Base-by-base conservation (phyloP, 1,140 invertebrate genomes). In the Nebria ingens region DNA sequence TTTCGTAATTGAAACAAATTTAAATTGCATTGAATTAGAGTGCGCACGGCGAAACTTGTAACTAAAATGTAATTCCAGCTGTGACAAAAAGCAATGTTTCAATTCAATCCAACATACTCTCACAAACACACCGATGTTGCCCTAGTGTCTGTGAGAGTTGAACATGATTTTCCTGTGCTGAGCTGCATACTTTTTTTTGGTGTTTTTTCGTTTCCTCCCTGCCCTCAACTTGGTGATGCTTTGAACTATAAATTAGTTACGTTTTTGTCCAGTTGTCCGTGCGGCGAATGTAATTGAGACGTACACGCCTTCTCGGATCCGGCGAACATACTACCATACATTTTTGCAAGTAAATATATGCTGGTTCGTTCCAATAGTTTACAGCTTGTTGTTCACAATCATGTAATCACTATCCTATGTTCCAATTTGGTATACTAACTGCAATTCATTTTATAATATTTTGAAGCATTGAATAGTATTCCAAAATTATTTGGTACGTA, bases 271-370 rank as follows among this genome's bases (percentile, higher is more conserved):
- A 17, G 9, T 45, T 45, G 40, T 45, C 40, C 40, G 40, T 17
- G 15, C 40, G n/a, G n/a, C 17, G 40, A 45, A 45, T 45, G 40
- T 45, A 45, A 45, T 45, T 45, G 40, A 45, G 40, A 45, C 9
- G 40, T 45, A 17, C 40, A 45, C 40, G 40, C 40, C 40, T 45
- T 45, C 40, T 4, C 40, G 6, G 17, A 11, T 4, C 40, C 6
- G 6, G 6, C 25, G 25, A 6, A 17, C 40, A 45, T 9, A 45
- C n/a, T n/a, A 45, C 40, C 40, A 45, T 17, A 45, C 40, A 17
- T 45, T 45, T n/a, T 45, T 45, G 40, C 40, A 45, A 45, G 40
- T 45, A 45, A 45, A 12, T 45, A 17, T 45, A 17, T 45, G 40
- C 17, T 45, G 17, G 40, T 4, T 34, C 40, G 40, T 45, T 12